phyloP scores from a whole-genome alignment of 2,888 invertebrate species.

The Encarsia formosa region DNA sequence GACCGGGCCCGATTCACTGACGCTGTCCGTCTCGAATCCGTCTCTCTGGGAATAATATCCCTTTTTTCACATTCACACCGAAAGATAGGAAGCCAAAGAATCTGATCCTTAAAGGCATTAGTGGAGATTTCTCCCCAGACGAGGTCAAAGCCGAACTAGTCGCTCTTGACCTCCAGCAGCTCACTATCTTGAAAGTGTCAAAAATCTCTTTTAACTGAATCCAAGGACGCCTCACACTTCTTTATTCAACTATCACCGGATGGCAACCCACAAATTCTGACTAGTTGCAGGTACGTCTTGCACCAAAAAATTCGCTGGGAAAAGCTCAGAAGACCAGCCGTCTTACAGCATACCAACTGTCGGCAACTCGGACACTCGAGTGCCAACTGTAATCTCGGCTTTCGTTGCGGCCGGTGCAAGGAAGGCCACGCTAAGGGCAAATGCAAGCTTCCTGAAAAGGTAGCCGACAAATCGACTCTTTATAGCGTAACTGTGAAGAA shows the following conservation, averaged over 20 bases:
- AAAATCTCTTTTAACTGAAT: background rate
- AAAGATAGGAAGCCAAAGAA: too few relatives aligned
- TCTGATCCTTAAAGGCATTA: too few relatives aligned
- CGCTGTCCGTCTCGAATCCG: too few relatives aligned
- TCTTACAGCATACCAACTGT: slow-evolving; percentile 13
- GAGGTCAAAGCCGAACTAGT: too few relatives aligned
- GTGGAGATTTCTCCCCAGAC: too few relatives aligned
- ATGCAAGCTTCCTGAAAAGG: background rate
- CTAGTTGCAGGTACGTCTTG: background rate
- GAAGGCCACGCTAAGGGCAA: slow-evolving; percentile 1
- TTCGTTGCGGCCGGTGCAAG: slow-evolving; percentile 15
- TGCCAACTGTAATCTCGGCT: background rate
- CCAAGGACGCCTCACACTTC: background rate
- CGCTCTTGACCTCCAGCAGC: too few relatives aligned
- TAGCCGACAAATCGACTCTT: background rate
- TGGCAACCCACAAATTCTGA: slow-evolving; percentile 1
- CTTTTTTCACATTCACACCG: too few relatives aligned
- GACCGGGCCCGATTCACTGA: too few relatives aligned
- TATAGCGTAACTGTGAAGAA: slow-evolving; percentile 8
- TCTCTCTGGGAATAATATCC: too few relatives aligned
- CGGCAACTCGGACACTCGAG: slow-evolving; percentile 13
- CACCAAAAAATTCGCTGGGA: slow-evolving; percentile 20
- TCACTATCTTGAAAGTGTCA: background rate
- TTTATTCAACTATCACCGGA: background rate
- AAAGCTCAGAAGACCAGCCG: slow-evolving; percentile 3